Evolutionary conservation across 2,113 vertebrate genomes (phyloP).

Genomic region (Lepus americanus): DNA sequence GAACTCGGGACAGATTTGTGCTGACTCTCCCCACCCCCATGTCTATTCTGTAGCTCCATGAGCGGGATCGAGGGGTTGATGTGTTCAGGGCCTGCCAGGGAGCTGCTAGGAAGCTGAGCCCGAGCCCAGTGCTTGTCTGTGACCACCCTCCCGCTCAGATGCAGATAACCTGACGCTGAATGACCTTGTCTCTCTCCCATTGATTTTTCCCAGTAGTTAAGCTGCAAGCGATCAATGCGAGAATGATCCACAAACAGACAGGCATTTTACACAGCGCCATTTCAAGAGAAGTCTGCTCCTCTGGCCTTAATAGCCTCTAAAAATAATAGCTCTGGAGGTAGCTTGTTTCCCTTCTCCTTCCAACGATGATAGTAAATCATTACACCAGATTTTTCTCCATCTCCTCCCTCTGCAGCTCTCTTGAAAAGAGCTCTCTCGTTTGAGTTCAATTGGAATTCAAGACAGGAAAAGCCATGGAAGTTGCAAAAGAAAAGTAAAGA

Average conservation of each 20-base stretch:
- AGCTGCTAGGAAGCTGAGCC: neutral
- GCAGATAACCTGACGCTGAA: slow-evolving; percentile 28
- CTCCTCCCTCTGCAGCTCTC: slow-evolving; percentile 3
- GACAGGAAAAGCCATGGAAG: slow-evolving; percentile 23
- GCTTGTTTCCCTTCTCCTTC: slow-evolving; percentile 59
- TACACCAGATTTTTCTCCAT: slow-evolving; percentile 26
- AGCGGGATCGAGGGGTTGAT: neutral
- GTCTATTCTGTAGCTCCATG: neutral
- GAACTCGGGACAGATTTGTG: neutral
- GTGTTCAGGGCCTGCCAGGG: neutral
- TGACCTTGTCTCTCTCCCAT: slow-evolving; percentile 60
- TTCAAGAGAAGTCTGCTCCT: slow-evolving; percentile 55
- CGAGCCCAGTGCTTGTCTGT: neutral
- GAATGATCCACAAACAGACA: slow-evolving; percentile 38
- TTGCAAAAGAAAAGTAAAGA: slow-evolving; percentile 47
- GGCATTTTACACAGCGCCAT: slow-evolving; percentile 55
- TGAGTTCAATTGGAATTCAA: slow-evolving; percentile 42
- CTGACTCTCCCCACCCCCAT: neutral
- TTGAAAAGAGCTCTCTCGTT: slow-evolving; percentile 55
- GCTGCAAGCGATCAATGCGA: slow-evolving; percentile 38
- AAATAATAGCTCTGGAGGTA: slow-evolving; percentile 62
- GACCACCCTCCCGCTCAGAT: neutral
- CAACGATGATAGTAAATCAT: slow-evolving; percentile 56
- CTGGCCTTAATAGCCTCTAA: slow-evolving; percentile 57
- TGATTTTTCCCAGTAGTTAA: slow-evolving; percentile 75